phyloP scores from a whole-genome alignment of 2,113 vertebrate species.

The Agelaius tricolor region DNA sequence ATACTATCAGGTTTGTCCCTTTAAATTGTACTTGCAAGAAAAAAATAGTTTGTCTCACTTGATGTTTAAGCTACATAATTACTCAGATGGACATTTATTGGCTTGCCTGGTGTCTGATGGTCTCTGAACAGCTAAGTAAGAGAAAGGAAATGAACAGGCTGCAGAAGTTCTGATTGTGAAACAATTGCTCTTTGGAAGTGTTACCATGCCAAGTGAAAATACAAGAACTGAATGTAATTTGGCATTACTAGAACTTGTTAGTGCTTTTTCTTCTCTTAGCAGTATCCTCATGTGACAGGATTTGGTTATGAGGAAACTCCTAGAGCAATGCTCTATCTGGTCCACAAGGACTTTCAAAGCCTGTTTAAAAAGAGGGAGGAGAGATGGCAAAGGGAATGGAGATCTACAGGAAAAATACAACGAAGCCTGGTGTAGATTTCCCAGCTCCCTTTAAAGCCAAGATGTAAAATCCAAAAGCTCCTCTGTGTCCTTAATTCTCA shows the following conservation, averaged over 20 bases:
- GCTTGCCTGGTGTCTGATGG: conserved; percentile 16
- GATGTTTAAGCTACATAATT: not conserved
- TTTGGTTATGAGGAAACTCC: conserved; percentile 63
- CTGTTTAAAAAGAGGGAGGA: conserved; percentile 43
- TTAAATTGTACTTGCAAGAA: not conserved
- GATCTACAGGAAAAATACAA: conserved; percentile 43
- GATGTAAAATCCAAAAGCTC: conserved; percentile 49
- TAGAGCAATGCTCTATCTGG: conserved; percentile 42
- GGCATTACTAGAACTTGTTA: conserved; percentile 53
- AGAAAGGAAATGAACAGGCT: conserved; percentile 51
- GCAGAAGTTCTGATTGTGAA: conserved; percentile 64
- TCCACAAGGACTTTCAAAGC: conserved; percentile 48
- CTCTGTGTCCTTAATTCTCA: conserved; percentile 50
- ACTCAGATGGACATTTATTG: not conserved
- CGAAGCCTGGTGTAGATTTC: conserved; percentile 33
- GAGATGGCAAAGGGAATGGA: conserved; percentile 50
- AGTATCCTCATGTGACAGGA: conserved; percentile 63
- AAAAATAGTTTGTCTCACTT: not conserved
- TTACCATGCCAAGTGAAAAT: conserved; percentile 66
- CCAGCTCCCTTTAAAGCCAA: conserved; percentile 47
- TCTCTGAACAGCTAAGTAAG: conserved; percentile 47
- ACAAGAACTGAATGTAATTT: conserved; percentile 62
- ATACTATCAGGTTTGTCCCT: not conserved
- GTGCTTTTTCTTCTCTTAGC: conserved; percentile 54
- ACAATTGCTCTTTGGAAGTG: conserved; percentile 59